These are phyloP conservation scores for Gallinago media DNA, from an alignment of 2,113 vertebrate species.

Conservation along the genomic window DNA sequence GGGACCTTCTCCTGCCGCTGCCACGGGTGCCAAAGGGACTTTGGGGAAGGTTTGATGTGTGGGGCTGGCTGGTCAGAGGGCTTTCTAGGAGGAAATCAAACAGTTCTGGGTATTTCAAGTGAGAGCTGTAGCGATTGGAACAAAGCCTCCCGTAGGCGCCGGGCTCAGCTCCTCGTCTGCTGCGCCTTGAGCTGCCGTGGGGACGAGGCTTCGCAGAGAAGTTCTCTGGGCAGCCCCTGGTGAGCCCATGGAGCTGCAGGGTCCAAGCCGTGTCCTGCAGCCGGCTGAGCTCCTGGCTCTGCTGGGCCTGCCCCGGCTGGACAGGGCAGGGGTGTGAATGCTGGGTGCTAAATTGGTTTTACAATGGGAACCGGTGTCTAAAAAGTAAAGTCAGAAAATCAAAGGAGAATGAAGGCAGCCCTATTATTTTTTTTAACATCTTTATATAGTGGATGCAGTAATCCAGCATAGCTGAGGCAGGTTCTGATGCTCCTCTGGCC, in stretches of 20 bases:
- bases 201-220: not conserved
- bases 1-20: too few species aligned
- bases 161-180: not conserved
- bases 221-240: not conserved
- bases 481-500: not conserved
- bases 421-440: too few species aligned
- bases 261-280: too few species aligned
- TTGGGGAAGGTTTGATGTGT: not conserved
- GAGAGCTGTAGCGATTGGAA: not conserved
- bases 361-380: not conserved
- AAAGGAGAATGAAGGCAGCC: not conserved
- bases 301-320: not conserved
- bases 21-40: not conserved
- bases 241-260: fast-evolving
- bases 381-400: not conserved
- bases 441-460: too few species aligned
- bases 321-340: not conserved
- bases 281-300: not conserved
- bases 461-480: not conserved
- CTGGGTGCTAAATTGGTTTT: too few species aligned
- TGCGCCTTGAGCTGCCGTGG: not conserved
- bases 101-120: not conserved
- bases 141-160: not conserved
- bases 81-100: not conserved
- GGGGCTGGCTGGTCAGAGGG: not conserved